Evolutionary conservation across 2,797 vertebrate species (phyloP).

Genomic region (Sebastes cheni): DNA sequence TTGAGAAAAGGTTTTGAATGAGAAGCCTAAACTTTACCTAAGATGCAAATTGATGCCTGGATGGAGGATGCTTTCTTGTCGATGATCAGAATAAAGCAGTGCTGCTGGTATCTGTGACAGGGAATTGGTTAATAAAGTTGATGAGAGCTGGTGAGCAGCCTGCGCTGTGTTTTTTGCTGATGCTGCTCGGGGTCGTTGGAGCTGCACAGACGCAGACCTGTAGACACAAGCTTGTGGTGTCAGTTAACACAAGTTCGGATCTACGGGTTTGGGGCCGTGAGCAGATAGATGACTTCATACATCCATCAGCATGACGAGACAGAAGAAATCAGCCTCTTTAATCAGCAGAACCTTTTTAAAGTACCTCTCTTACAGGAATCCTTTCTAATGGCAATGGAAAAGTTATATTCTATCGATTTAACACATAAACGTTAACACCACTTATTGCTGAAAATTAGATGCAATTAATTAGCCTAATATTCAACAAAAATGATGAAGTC

Average conservation of each 20-base stretch:
- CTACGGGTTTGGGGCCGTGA: conserved; percentile 93
- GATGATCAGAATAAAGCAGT: not conserved
- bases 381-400: not conserved
- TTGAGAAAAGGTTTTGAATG: not conserved
- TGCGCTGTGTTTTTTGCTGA: conserved; percentile 10
- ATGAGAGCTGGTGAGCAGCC: not conserved
- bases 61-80: not conserved
- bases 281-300: conserved; percentile 74
- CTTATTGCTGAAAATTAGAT: conserved; percentile 27
- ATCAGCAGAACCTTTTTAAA: not conserved
- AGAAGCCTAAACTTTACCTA: not conserved
- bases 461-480: conserved; percentile 14
- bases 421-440: not conserved
- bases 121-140: conserved; percentile 31
- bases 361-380: not conserved
- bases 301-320: conserved; percentile 9
- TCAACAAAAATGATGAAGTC: conserved; percentile 19
- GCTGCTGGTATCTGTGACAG: not conserved
- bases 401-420: not conserved
- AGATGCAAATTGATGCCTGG: not conserved
- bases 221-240: conserved; percentile 94
- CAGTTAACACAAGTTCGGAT: conserved; percentile 95
- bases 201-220: conserved; percentile 91
- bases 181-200: conserved; percentile 55
- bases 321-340: not conserved